Base-by-base conservation (phyloP, 1,140 invertebrate species). In the Andrena cerasifolii region DNA sequence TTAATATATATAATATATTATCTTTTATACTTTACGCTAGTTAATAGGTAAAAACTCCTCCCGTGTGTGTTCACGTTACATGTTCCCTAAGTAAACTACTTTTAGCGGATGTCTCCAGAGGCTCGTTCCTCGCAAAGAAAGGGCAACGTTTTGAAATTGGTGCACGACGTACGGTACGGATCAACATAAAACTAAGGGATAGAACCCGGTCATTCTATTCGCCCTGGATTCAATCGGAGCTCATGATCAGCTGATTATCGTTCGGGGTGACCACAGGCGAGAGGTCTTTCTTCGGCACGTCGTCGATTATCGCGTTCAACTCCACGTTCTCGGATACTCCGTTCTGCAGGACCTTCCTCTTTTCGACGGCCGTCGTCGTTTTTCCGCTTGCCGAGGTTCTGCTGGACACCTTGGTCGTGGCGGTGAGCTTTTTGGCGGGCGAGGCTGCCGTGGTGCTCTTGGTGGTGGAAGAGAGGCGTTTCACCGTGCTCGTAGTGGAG, bases 191-290 rank as follows among this genome's bases (percentile, higher is more conserved):
- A 26, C 43, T 71, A 70, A 53, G 58, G n/a, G 49, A 67, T 62
- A 31, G 33, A 58, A 53, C 49, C 18, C 63, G 51, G 21, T 18
- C 26, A 4, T 31, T 7, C 24, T 14, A 31, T 18, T 49, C 47
- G 36, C 14, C 33, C 26, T 31, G 28, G 21, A 54, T 83, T 91
- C 89, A 93, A 84, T 93, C 91, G n/a, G 89, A 85, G 54, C 84
- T 89, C 65, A 88, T 87, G 68, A 92, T 91, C 40, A 92, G 82
- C 45, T 93, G 92, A 82, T 93, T 93, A 26, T 93, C 91, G 67
- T 88, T 90, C 47, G 89, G 83, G 0, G 88, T 65, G 6, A 85
- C 81, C 12, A 92, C 80, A 5, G 90, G 90, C 2, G 91, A 91
- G 5, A 90, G 51, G 56, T 93, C 92, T 53, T 93, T 92, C 33